Base-by-base conservation (phyloP, 2,797 vertebrate genomes). In the Lutjanus argentimaculatus region DNA sequence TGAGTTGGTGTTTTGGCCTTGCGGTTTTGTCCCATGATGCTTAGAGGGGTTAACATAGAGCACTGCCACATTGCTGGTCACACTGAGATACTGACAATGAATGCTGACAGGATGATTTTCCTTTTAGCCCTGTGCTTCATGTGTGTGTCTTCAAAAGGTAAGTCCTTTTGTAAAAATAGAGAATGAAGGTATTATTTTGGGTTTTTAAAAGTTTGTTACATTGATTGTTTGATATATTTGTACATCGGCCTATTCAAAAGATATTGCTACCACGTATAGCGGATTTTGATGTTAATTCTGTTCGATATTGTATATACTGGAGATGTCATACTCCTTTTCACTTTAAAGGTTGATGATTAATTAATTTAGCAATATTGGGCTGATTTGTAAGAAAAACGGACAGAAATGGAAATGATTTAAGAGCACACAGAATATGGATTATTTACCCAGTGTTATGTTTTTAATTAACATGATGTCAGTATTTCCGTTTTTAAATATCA, bases 1-100 rank as follows among this genome's bases (percentile, higher is more conserved):
- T 49, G 43, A 36, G 30, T 36, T 36, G 30, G 43, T 12, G n/a
- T 14, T 14, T 19, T 49, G 64, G 64, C 84, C 74, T 82, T 88
- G 90, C 83, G 87, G 84, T 86, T 91, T 91, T 75, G 49, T 86
- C 64, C 72, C 62, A 30, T 87, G 85, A 90, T 80, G 82, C 82
- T 75, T 11, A 0, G 67, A 21, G 55, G 9, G 1, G 7, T 72
- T 72, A 2, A 43, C 8, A 7, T 13, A 2, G 6, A 40, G 9
- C 15, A 1, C 6, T 0, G 4, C 21, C n/a, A 19, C 46, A 10
- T 1, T 21, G 42, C 22, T 63, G 43, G 13, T 69, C 59, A 77
- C 66, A 76, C 0, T 22, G 16, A 78, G 55, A 61, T 30, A 14
- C 12, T 75, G 36, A 59, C 25, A 17, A 85, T 90, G 86, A 59